phyloP scores from a whole-genome alignment of 1,140 invertebrate species.

The Ceratosolen fusciceps region DNA sequence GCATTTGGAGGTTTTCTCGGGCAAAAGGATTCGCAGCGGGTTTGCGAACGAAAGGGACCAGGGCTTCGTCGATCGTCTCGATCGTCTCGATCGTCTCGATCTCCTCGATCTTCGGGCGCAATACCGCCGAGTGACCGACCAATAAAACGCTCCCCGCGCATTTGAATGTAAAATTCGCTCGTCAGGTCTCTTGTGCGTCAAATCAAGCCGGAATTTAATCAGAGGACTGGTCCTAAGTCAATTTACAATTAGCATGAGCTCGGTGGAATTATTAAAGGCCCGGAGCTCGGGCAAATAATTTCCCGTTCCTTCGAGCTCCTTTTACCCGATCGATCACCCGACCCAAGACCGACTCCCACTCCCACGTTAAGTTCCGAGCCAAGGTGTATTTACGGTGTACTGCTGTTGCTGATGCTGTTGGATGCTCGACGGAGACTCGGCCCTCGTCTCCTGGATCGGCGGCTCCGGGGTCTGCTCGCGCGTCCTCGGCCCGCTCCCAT shows the following conservation, averaged over 20 bases:
- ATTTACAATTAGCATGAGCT: not conserved
- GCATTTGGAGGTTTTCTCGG: too few species aligned
- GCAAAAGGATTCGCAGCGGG: too few species aligned
- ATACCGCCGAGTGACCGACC: not conserved
- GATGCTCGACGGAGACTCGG: not conserved
- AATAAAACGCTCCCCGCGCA: not conserved
- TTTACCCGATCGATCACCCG: not conserved
- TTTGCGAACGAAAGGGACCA: too few species aligned
- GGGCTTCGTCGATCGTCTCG: too few species aligned
- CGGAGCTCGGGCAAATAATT: too few species aligned
- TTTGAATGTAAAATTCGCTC: not conserved
- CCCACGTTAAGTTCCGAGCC: not conserved
- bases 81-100: too few species aligned
- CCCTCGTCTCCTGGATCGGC: not conserved
- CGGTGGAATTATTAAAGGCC: not conserved
- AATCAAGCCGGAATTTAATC: conserved; percentile 1
- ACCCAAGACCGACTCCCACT: not conserved
- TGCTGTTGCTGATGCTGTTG: conserved; percentile 2
- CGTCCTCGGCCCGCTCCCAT: conserved; percentile 35
- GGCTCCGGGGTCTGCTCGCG: not conserved
- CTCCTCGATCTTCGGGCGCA: too few species aligned
- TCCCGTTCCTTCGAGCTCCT: not conserved
- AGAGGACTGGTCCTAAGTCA: not conserved
- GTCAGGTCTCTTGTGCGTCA: not conserved
- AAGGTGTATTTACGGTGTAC: not conserved